Base-by-base conservation (phyloP, 2,113 vertebrate species). In the Aegotheles bennettii region DNA sequence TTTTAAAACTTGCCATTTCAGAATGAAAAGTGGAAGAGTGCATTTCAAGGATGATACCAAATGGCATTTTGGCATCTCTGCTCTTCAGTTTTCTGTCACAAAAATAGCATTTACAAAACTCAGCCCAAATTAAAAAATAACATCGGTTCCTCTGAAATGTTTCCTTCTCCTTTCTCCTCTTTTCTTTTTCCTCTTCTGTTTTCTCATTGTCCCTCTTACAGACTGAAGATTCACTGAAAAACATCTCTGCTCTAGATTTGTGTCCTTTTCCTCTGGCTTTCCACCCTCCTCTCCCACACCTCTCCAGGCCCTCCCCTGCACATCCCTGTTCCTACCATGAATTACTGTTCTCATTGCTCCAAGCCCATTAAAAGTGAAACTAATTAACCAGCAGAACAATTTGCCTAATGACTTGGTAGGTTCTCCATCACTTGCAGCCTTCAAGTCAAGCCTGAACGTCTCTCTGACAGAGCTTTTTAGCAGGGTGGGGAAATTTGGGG, bases 331-430 rank as follows among this genome's bases (percentile, higher is more conserved):
- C 93, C 77, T 84, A 75, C 51, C 3, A 0, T 87, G 94, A 96
- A 95, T 96, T 94, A 95, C 95, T 91, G 84, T 75, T 95, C 93
- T 97, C 87, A 95, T 93, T 89, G 95, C 95, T 96, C 90, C 75
- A 80, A 97, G 94, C 91, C 74, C 85, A 93, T 94, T 95, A 96
- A 90, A 95, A 96, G 94, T 83, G 90, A 86, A 95, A 78, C 91
- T 97, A 96, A 97, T 96, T 97, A 96, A 94, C 84, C 89, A 95
- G 91, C 82, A 95, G 95, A 95, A 97, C 90, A 94, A 95, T 95
- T 95, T 96, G 94, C 91, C 93, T 95, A 96, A 95, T 35, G 71
- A 95, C 2, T 4, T 97, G 90, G 95, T 97, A 74, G 96, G 88
- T 94, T 70, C 95, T 96, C 94, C 91, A 96, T 95, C 93, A 95